These are phyloP conservation scores for Acanthosepion esculentum DNA, from an alignment of 2,888 invertebrate genomes.

Conservation along the genomic window DNA sequence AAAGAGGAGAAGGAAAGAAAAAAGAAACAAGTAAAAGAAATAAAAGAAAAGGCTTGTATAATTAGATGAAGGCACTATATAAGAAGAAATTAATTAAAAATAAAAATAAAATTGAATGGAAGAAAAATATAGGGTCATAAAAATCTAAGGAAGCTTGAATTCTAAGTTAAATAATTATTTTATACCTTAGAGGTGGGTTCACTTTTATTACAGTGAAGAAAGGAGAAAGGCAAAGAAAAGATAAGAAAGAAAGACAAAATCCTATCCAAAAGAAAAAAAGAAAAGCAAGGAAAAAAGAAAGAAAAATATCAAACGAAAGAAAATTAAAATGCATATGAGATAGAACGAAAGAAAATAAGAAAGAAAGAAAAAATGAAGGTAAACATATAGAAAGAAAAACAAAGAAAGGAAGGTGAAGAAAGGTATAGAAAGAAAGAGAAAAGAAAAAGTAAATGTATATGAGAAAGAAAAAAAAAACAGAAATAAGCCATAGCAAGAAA, in stretches of 20 bases:
- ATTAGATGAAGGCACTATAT: neutral
- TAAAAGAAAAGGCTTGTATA: neutral
- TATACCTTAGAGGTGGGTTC: neutral
- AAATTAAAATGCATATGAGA: neutral
- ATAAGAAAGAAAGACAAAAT: neutral
- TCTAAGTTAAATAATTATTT: neutral
- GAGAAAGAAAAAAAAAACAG: rapidly evolving
- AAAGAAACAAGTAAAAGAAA: neutral
- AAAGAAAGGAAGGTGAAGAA: neutral
- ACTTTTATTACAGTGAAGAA: neutral
- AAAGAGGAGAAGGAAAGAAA: neutral
- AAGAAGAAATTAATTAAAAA: neutral
- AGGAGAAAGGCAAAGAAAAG: neutral
- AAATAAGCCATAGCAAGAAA: neutral
- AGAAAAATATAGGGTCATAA: neutral
- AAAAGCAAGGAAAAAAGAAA: neutral
- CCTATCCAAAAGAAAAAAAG: neutral
- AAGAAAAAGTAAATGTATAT: neutral
- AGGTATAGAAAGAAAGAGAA: no score
- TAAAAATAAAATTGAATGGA: neutral
- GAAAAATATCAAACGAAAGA: neutral
- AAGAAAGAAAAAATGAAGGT: neutral
- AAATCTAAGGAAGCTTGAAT: neutral
- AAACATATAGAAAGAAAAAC: neutral
- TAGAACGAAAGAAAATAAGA: neutral